Evolutionary conservation across 2,113 vertebrate genomes (phyloP).

Genomic region (Archocentrus centrarchus): DNA sequence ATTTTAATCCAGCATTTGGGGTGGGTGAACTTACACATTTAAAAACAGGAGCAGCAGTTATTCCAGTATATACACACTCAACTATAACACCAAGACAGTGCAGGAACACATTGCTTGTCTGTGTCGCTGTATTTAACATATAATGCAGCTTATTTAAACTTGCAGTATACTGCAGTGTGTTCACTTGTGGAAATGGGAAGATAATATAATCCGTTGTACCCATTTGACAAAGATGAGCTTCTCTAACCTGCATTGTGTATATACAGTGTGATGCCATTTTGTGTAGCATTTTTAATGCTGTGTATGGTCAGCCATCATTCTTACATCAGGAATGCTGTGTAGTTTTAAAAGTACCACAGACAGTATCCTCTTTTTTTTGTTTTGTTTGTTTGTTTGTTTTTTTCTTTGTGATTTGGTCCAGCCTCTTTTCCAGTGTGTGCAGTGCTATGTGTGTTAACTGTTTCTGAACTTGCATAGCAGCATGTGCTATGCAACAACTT

Average conservation of each 20-base stretch:
- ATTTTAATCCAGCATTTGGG: conserved; percentile 79
- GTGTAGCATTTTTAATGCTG: conserved; percentile 81
- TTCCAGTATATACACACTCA: conserved; percentile 74
- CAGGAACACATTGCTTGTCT: conserved; percentile 80
- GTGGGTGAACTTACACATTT: conserved; percentile 68
- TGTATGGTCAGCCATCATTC: conserved; percentile 73
- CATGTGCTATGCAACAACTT: conserved; percentile 81
- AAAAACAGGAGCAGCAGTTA: conserved; percentile 72
- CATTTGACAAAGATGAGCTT: conserved; percentile 74
- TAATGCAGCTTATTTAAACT: conserved; percentile 73
- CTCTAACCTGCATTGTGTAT: conserved; percentile 79
- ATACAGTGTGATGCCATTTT: conserved; percentile 78
- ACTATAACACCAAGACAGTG: conserved; percentile 70
- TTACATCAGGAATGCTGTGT: conserved; percentile 77
- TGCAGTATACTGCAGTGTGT: conserved; percentile 64
- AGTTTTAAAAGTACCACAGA: conserved; percentile 75
- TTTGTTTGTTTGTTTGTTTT: conserved; percentile 12
- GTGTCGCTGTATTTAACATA: conserved; percentile 73
- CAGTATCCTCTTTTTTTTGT: conserved; percentile 58
- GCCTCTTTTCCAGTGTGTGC: conserved; percentile 73
- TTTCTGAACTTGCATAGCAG: conserved; percentile 81
- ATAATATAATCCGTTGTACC: conserved; percentile 68
- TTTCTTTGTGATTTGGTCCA: conserved; percentile 73
- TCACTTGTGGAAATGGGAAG: conserved; percentile 69
- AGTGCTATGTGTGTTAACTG: conserved; percentile 77